Base-by-base conservation (phyloP, 2,113 vertebrate species). In the Tetraodon nigroviridis region DNA sequence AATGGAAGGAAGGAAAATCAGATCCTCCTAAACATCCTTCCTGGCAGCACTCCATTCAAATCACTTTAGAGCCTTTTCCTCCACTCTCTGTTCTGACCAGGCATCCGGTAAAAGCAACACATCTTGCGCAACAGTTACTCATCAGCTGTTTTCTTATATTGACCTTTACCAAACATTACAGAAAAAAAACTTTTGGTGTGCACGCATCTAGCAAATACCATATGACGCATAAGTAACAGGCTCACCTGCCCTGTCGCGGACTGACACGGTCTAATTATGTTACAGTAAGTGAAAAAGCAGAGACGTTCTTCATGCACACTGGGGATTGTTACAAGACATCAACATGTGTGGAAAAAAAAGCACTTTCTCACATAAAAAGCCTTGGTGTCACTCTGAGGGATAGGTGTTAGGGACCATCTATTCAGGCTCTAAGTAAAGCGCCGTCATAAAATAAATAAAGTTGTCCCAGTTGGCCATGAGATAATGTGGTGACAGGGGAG, bases 1-100 rank as follows among this genome's bases (percentile, higher is more conserved):
- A 69, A 81, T 58, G 71, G 73, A 80, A 84, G 80, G 82, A 70
- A 75, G 79, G 76, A 83, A 83, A 83, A 75, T 86, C 81, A 82
- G 77, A 80, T 83, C 72, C 71, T 86, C 84, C 80, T 84, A 84
- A 89, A 86, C 80, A 86, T 86, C 84, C 86, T 87, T 87, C 84
- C 85, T 85, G 75, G 48, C 64, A 46, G 70, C 69, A 21, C 41
- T 78, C 63, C 78, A 75, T 65, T 75, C 65, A 53, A 64, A 72
- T 84, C 78, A 78, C 65, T 64, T 71, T 67, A 61, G 56, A 20
- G 27, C 19, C 56, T 54, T 37, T 37, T 48, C 29, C 17, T 4
- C 17, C 53, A 47, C 70, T 57, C 71, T 78, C 74, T 73, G 65
- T 58, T 86, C 77, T 55, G 70, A 82, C 72, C 86, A 87, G 69